Conservation (phyloP, 2,888 invertebrate species). For the Hypolimnas misippus region DNA sequence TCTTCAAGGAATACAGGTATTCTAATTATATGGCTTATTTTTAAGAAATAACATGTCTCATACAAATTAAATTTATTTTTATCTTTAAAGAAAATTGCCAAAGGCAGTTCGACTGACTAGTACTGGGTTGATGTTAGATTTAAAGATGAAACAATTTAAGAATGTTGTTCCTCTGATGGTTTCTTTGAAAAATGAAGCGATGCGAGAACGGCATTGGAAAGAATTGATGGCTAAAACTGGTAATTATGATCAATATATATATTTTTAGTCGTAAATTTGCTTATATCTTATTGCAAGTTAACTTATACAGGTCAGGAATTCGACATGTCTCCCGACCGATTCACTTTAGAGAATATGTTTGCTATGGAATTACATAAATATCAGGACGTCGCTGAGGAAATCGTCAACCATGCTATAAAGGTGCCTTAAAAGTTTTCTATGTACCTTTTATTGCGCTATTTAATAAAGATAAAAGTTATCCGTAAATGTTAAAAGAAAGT, state of each 20-base stretch:
- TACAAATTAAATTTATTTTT: too few relatives aligned
- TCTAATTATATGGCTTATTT: not conserved
- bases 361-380: conserved; percentile 95
- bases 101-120: conserved; percentile 83
- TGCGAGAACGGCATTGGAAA: conserved; percentile 95
- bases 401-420: conserved; percentile 94
- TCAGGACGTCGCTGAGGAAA: conserved; percentile 92
- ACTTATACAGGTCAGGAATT: conserved; percentile 85
- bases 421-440: conserved; percentile 48
- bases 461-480: too few relatives aligned
- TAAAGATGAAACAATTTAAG: conserved; percentile 95
- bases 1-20: conserved; percentile 88
- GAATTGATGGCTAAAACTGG: conserved; percentile 94
- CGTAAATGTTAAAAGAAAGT: too few relatives aligned
- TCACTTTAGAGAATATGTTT: conserved; percentile 96
- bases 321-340: conserved; percentile 94
- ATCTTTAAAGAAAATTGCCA: conserved; percentile 85
- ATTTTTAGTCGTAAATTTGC: too few relatives aligned
- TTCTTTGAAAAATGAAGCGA: conserved; percentile 94
- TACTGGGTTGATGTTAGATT: conserved; percentile 88
- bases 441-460: too few relatives aligned
- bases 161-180: conserved; percentile 95
- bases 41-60: not conserved
- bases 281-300: too few relatives aligned
- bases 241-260: too few relatives aligned